A percentile compares a stretch with the other conserved stretches of the same genome.
Evolutionary conservation across 2,888 invertebrate species (phyloP).

Genomic region (Anoncus sp.): DNA sequence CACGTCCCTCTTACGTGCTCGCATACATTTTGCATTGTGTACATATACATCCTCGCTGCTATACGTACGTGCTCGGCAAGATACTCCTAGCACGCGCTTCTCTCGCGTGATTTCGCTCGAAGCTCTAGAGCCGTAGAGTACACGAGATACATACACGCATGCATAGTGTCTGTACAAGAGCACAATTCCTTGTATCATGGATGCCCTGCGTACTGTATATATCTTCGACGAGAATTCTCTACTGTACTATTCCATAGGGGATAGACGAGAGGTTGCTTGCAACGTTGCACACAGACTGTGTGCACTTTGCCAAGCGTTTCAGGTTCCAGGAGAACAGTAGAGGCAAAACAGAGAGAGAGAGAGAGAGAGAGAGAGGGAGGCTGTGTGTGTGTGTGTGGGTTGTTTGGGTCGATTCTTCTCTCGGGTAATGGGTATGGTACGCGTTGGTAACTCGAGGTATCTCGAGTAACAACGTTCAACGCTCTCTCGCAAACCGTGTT

Average conservation of each 20-base stretch:
- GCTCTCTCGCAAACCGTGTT: constrained; percentile 25
- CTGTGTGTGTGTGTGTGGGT: constrained; percentile 17
- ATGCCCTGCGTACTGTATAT: neutral
- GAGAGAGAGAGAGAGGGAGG: constrained; percentile 10
- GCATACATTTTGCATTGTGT: neutral
- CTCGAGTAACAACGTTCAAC: constrained; percentile 37
- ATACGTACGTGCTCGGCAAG: constrained; percentile 2
- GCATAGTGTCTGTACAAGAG: constrained; percentile 29
- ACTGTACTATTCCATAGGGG: constrained; percentile 39
- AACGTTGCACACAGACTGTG: constrained; percentile 17
- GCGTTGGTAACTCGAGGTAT: constrained; percentile 39
- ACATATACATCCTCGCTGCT: neutral
- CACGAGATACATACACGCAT: neutral
- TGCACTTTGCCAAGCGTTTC: constrained; percentile 56
- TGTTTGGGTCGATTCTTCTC: constrained; percentile 50
- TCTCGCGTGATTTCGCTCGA: constrained; percentile 18
- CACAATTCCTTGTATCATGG: constrained; percentile 9
- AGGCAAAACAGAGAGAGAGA: neutral
- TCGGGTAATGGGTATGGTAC: constrained; percentile 35
- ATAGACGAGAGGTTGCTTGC: constrained; percentile 24
- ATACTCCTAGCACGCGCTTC: constrained; percentile 11
- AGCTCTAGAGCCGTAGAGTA: constrained; percentile 10
- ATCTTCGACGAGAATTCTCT: constrained; percentile 30
- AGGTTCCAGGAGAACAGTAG: constrained; percentile 40
- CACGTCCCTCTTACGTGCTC: neutral